phyloP scores from a whole-genome alignment of 2,888 invertebrate species.

The Blastobasis lacticolella region DNA sequence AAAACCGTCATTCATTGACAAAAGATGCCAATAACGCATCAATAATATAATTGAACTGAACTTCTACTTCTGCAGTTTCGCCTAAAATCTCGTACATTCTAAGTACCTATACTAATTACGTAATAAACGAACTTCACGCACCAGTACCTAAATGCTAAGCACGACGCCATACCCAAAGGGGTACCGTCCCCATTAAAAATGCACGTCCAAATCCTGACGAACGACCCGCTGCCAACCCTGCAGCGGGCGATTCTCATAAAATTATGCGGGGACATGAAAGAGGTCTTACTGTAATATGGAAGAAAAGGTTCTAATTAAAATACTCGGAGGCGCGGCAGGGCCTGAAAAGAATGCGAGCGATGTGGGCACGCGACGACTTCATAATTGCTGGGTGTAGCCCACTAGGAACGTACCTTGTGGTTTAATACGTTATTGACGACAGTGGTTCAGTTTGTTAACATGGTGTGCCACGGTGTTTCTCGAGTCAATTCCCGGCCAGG shows the following conservation, averaged over 20 bases:
- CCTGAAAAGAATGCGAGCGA: constrained; percentile 13
- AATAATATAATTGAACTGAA: no score
- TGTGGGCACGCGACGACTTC: constrained; percentile 1
- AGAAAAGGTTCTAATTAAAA: constrained; percentile 21
- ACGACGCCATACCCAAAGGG: no score
- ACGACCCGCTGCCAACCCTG: neutral
- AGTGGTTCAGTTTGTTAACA: neutral
- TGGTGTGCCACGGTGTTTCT: neutral
- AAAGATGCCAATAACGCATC: no score
- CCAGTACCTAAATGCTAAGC: no score
- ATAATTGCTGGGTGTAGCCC: neutral
- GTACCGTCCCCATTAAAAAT: no score
- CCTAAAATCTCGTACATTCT: no score
- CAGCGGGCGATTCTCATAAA: constrained; percentile 14
- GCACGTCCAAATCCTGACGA: neutral
- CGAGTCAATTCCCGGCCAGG: neutral
- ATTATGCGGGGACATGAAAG: constrained; percentile 14
- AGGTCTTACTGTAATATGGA: constrained; percentile 9
- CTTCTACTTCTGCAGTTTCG: no score
- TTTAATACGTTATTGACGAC: neutral
- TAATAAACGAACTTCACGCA: no score
- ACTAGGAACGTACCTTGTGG: neutral
- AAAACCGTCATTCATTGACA: no score
- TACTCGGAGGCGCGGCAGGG: constrained; percentile 14
- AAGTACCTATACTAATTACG: no score